These are phyloP conservation scores for Dicentrarchus labrax DNA, from an alignment of 2,113 vertebrate species.

Conservation along the genomic window DNA sequence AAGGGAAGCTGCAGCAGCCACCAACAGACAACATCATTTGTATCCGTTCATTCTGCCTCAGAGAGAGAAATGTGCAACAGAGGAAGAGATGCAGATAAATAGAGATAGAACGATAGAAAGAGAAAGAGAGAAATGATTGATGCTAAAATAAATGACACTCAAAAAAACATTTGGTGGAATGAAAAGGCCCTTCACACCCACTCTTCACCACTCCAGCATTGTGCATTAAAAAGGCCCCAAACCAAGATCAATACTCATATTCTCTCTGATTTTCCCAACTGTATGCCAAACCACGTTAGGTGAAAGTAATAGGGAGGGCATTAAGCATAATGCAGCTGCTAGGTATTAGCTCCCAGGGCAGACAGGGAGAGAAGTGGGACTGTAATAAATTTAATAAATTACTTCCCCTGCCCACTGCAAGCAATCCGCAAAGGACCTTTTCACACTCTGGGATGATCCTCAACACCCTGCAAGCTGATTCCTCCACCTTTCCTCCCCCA, in stretches of 20 bases:
- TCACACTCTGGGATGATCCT: constrained; percentile 45
- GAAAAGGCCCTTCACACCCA: constrained; percentile 66
- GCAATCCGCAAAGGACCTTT: constrained; percentile 61
- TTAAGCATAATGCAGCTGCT: constrained; percentile 70
- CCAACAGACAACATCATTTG: constrained; percentile 53
- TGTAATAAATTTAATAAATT: constrained; percentile 66
- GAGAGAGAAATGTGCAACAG: constrained; percentile 32
- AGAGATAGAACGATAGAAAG: constrained; percentile 9
- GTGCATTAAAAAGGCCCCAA: constrained; percentile 50
- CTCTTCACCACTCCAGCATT: constrained; percentile 40
- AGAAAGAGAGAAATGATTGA: constrained; percentile 47
- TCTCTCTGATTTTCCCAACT: constrained; percentile 66
- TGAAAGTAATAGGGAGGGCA: constrained; percentile 59
- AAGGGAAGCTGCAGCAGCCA: constrained; percentile 42
- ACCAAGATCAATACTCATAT: constrained; percentile 68
- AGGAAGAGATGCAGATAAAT: constrained; percentile 9
- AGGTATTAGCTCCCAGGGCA: constrained; percentile 52
- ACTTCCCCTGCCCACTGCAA: constrained; percentile 38
- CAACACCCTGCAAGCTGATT: constrained; percentile 12
- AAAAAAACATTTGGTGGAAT: constrained; percentile 61
- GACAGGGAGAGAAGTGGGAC: constrained; percentile 33
- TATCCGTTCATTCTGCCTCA: constrained; percentile 42
- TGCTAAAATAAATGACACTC: constrained; percentile 56
- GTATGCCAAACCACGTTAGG: constrained; percentile 69
- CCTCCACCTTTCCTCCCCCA: constrained; percentile 27